phyloP scores from a whole-genome alignment of 2,888 invertebrate genomes.

The Erannis defoliaria region DNA sequence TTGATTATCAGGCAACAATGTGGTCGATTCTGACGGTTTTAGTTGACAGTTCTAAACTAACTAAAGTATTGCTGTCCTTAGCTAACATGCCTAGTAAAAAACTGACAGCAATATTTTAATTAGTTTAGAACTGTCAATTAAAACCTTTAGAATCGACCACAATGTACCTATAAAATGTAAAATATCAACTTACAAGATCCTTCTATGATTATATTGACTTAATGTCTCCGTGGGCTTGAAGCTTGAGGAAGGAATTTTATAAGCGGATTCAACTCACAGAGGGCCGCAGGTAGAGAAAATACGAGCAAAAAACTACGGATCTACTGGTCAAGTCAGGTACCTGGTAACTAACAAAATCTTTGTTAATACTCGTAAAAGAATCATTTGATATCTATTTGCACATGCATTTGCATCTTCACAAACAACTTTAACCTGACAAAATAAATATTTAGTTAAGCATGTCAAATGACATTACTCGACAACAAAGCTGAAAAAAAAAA shows the following conservation, averaged over 20 bases:
- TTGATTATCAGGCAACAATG: no score
- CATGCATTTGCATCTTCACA: background rate
- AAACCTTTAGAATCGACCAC: no score
- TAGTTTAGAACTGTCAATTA: no score
- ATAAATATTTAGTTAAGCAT: background rate
- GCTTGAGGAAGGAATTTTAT: slow-evolving; percentile 21
- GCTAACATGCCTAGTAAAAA: no score
- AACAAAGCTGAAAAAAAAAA: background rate
- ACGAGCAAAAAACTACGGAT: slow-evolving; percentile 25
- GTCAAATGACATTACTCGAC: background rate
- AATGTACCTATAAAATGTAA: no score
- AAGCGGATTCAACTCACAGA: slow-evolving; percentile 18
- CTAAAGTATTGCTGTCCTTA: no score
- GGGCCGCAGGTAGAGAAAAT: slow-evolving; percentile 13
- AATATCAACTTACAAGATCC: background rate
- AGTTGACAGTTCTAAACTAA: no score
- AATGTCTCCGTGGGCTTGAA: slow-evolving; percentile 8
- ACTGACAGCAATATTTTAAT: no score
- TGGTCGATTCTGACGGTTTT: no score
- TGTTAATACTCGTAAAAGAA: background rate
- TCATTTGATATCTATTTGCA: background rate
- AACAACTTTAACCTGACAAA: background rate
- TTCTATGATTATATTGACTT: background rate
- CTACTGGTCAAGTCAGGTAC: slow-evolving; percentile 3
- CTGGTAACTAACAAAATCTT: background rate